These are phyloP conservation scores for Eubasilissa splendida DNA, from an alignment of 2,888 invertebrate species.

Conservation along the genomic window DNA sequence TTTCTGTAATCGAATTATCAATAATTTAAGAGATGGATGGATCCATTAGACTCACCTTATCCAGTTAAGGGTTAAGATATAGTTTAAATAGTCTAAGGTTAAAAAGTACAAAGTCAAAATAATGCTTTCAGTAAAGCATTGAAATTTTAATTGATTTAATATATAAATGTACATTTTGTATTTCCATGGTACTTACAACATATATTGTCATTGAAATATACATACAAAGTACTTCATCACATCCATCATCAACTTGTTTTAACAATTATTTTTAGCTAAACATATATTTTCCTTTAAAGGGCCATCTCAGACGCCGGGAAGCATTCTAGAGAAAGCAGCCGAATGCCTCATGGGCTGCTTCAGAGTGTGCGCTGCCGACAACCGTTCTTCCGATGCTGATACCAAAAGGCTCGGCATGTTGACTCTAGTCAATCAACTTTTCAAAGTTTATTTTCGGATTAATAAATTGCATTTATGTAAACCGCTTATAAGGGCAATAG, in stretches of 20 bases:
- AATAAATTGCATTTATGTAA: slow-evolving; percentile 91
- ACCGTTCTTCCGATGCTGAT: slow-evolving; percentile 89
- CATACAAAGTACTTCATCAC: too few species aligned
- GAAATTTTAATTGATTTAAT: too few species aligned
- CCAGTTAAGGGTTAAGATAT: too few species aligned
- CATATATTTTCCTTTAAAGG: slow-evolving; percentile 57
- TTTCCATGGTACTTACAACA: too few species aligned
- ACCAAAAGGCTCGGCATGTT: slow-evolving; percentile 98
- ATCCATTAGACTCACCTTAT: too few species aligned
- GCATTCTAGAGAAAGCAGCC: slow-evolving; percentile 92
- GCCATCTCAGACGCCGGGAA: slow-evolving; percentile 72
- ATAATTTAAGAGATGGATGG: too few species aligned
- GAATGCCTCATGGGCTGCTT: slow-evolving; percentile 95
- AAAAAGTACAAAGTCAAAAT: too few species aligned
- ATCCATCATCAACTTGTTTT: background rate
- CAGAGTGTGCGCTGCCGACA: slow-evolving; percentile 95
- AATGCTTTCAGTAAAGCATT: too few species aligned
- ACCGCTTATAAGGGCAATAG: slow-evolving; percentile 96
- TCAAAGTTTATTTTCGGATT: slow-evolving; percentile 94
- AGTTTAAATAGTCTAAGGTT: too few species aligned
- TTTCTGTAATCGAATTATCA: too few species aligned
- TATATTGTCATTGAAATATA: too few species aligned
- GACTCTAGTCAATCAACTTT: slow-evolving; percentile 95
- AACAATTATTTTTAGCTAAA: background rate
- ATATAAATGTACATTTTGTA: too few species aligned